Evolutionary conservation across 2,113 vertebrate genomes (phyloP).

Genomic region (Psophia crepitans): DNA sequence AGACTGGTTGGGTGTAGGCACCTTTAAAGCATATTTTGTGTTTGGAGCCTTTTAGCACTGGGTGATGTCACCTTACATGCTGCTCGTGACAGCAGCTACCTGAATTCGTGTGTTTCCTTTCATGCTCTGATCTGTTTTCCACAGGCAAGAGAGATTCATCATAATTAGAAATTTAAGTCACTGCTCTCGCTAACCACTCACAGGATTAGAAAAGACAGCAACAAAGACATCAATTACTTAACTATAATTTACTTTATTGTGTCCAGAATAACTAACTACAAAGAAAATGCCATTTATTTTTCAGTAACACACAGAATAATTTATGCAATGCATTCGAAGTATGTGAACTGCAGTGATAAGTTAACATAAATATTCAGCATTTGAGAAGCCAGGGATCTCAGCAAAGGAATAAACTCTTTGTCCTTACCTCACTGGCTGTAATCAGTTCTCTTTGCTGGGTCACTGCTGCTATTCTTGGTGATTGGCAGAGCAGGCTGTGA

Average conservation of each 20-base stretch:
- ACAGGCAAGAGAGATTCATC: neutral
- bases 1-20: neutral
- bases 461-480: constrained; percentile 36
- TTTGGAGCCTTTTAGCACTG: neutral
- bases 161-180: neutral
- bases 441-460: neutral
- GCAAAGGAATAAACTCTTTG: constrained; percentile 9
- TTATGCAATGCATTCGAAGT: neutral
- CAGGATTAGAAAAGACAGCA: neutral
- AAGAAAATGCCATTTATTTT: constrained; percentile 25
- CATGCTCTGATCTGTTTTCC: neutral
- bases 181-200: neutral
- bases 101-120: neutral
- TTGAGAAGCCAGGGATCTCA: neutral
- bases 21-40: neutral
- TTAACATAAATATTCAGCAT: constrained; percentile 29
- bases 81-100: neutral
- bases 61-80: neutral
- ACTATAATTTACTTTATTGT: neutral
- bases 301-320: neutral
- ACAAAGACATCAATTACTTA: constrained; percentile 22
- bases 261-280: neutral
- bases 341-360: neutral
- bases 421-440: neutral
- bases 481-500: constrained; percentile 29